Conservation (phyloP, 2,113 vertebrate genomes). For the Seriola quinqueradiata region DNA sequence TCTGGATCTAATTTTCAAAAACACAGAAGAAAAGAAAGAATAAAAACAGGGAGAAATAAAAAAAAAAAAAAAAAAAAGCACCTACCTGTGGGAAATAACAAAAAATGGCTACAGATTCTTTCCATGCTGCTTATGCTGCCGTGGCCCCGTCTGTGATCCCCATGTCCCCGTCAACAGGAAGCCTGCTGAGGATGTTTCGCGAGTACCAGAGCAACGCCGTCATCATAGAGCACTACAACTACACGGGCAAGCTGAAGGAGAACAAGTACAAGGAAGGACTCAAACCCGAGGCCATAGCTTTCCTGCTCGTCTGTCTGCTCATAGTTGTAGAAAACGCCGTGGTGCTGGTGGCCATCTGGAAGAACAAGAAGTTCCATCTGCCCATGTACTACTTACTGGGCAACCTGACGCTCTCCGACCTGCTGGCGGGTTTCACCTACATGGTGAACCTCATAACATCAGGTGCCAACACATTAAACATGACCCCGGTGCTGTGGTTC, state of each 20-base stretch:
- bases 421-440: constrained; percentile 91
- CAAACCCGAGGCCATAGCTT: constrained; percentile 84
- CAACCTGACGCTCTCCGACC: constrained; percentile 91
- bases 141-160: constrained; percentile 40
- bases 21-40: neutral
- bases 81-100: neutral
- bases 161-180: constrained; percentile 34
- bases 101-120: constrained; percentile 64
- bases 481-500: constrained; percentile 92
- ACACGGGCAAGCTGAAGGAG: constrained; percentile 88
- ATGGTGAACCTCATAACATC: constrained; percentile 92
- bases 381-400: constrained; percentile 94
- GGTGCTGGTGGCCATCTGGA: constrained; percentile 89
- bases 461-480: constrained; percentile 86
- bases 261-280: constrained; percentile 86
- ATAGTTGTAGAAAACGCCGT: constrained; percentile 91
- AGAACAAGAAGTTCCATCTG: constrained; percentile 92
- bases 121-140: constrained; percentile 51
- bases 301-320: constrained; percentile 89
- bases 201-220: constrained; percentile 84
- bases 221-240: constrained; percentile 90
- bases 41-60: neutral
- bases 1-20: constrained; percentile 51
- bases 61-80: neutral
- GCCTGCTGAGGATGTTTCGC: constrained; percentile 75